Conservation (phyloP, 1,140 invertebrate species). For the Cepaea nemoralis region DNA sequence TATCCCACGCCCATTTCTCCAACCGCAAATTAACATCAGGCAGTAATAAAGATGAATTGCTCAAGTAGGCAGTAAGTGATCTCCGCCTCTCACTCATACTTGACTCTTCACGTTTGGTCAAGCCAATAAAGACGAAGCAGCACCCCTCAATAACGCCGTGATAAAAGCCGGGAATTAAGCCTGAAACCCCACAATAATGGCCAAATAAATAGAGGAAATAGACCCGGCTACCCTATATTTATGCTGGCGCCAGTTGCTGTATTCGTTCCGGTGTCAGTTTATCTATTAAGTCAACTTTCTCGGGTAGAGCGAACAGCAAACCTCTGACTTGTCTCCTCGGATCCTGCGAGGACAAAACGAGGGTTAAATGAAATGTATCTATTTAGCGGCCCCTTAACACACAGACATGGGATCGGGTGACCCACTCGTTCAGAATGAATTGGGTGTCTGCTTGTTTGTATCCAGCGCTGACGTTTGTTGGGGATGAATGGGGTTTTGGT, state of each 20-base stretch:
- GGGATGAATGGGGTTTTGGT: background rate
- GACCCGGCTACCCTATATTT: conserved; percentile 17
- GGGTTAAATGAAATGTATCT: conserved; percentile 35
- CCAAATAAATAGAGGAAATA: conserved; percentile 22
- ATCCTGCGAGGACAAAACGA: conserved; percentile 28
- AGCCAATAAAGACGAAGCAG: conserved; percentile 31
- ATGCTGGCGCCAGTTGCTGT: conserved; percentile 12
- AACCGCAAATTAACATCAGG: conserved; percentile 36
- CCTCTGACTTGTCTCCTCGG: background rate
- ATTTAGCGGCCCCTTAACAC: background rate
- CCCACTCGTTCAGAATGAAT: background rate
- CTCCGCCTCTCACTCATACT: conserved; percentile 18
- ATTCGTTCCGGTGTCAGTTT: conserved; percentile 12
- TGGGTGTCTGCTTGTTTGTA: background rate
- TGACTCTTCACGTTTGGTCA: conserved; percentile 33
- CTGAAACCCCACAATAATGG: conserved; percentile 23
- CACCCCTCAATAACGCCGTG: conserved; percentile 18
- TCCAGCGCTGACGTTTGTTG: background rate
- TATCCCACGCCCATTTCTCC: conserved; percentile 20
- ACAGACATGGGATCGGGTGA: background rate
- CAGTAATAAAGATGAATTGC: conserved; percentile 43
- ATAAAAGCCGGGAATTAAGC: conserved; percentile 14
- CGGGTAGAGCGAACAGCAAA: background rate
- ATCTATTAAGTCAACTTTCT: conserved; percentile 21
- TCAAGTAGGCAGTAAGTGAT: conserved; percentile 27